Conservation (phyloP, 2,797 vertebrate species). For the Erpetoichthys calabaricus region DNA sequence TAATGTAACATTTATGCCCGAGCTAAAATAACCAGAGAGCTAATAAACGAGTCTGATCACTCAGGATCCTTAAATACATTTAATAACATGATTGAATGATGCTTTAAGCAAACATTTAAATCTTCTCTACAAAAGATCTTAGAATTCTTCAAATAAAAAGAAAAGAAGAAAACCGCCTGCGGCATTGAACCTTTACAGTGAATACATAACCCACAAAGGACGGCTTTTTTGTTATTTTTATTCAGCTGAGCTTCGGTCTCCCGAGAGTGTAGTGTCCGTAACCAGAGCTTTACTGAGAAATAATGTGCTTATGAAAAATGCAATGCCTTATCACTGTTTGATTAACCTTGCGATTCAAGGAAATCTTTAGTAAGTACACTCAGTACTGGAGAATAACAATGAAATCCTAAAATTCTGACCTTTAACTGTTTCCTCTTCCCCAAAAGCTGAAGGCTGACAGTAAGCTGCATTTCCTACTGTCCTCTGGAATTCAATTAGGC, state of each 20-base stretch:
- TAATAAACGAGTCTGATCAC: too few relatives aligned
- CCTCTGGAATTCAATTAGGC: too few relatives aligned
- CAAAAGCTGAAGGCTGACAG: too few relatives aligned
- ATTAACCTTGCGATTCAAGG: neutral
- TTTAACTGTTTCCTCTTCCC: neutral
- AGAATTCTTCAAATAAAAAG: neutral
- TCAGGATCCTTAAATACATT: too few relatives aligned
- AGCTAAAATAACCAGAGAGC: too few relatives aligned
- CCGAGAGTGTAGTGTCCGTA: neutral
- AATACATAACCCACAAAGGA: neutral
- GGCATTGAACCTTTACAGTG: neutral
- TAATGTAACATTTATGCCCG: too few relatives aligned
- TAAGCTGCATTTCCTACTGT: too few relatives aligned
- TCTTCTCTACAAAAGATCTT: too few relatives aligned
- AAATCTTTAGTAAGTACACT: neutral
- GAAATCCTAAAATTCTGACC: neutral
- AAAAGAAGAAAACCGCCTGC: constrained; percentile 2
- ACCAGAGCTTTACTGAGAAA: neutral
- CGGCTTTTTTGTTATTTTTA: neutral
- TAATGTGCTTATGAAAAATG: neutral
- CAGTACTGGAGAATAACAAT: neutral
- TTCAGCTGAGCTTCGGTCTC: neutral
- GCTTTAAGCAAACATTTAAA: too few relatives aligned
- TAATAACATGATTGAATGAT: too few relatives aligned
- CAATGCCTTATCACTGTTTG: neutral